Evolutionary conservation across 2,113 vertebrate species (phyloP).

Genomic region (Saimiri boliviensis): DNA sequence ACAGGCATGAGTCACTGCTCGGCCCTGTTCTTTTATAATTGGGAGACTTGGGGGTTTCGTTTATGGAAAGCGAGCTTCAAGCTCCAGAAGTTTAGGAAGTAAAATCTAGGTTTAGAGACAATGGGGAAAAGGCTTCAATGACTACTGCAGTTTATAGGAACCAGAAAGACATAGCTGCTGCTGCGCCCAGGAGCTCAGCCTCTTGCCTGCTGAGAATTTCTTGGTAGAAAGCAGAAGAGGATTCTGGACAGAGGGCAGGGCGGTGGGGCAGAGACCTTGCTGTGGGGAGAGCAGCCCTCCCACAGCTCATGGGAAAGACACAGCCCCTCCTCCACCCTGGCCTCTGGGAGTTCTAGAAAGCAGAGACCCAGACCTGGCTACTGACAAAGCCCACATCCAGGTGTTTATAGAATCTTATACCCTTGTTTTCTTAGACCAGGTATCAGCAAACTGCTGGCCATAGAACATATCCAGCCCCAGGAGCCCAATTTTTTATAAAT

Average conservation of each 20-base stretch:
- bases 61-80: neutral
- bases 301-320: accelerated
- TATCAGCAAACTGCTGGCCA: neutral
- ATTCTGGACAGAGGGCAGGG: accelerated
- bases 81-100: neutral
- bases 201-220: neutral
- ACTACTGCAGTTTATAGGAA: neutral
- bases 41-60: neutral
- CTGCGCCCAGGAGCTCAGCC: too few species aligned
- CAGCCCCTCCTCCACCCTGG: neutral
- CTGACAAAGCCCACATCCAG: neutral
- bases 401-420: neutral
- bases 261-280: accelerated
- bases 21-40: neutral
- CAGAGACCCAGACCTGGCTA: neutral
- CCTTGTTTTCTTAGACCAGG: neutral
- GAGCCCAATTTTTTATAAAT: neutral
- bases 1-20: too few species aligned
- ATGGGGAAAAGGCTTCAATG: neutral
- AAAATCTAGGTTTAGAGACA: neutral
- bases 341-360: neutral
- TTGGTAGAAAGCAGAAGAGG: neutral
- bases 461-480: neutral
- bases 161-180: neutral
- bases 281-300: accelerated